Evolutionary conservation across 2,797 vertebrate species (phyloP), one percentile per base, ranked within the genome.

Genomic region (Xerus rutilus): DNA sequence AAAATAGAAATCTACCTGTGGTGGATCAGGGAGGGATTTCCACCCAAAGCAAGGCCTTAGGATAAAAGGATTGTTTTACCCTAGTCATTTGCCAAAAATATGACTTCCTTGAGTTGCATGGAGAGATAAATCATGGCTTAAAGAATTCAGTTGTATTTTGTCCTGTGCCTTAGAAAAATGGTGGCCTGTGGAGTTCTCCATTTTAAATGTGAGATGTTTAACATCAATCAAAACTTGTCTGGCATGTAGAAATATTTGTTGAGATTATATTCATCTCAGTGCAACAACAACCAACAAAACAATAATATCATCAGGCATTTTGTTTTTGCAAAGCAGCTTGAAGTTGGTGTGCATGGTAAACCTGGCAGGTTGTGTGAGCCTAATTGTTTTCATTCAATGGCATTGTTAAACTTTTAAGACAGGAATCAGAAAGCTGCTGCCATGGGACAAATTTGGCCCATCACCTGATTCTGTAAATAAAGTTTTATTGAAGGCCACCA

Each of bases 1-100:
- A 95, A 97, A 95, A 87, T 23, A 95, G 73, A 96, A 52, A 25
- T 67, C 84, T 97, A 91, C 85, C 85, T 95, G 70, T 43, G 32
- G 65, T 90, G 91, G 84, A 82, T 76, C 43, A 64, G 91, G 86
- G 86, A 95, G 70, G 64, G 64, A 87, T 79, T 97, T 95, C 84
- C 86, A 95, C 73, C 96, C 8, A 11, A 87, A 81, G 85, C 52
- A 85, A 97, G 15, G 81, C 78, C 78, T 73, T 25, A 70, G 74
- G 89, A 64, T 20, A 47, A 92, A 95, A 96, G 87, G 86, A 91
- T 93, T 92, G 30, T 88, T 84, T 96, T 90, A 76, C 62, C 1
- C 0, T 23, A 9, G 15, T 76, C 77, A 30, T 96, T 83, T 95
- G 85, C 91, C 81, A 94, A 96, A 93, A 89, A 64, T 85, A 43